Conservation (phyloP, 2,888 invertebrate species). For the Torymus auratus region DNA sequence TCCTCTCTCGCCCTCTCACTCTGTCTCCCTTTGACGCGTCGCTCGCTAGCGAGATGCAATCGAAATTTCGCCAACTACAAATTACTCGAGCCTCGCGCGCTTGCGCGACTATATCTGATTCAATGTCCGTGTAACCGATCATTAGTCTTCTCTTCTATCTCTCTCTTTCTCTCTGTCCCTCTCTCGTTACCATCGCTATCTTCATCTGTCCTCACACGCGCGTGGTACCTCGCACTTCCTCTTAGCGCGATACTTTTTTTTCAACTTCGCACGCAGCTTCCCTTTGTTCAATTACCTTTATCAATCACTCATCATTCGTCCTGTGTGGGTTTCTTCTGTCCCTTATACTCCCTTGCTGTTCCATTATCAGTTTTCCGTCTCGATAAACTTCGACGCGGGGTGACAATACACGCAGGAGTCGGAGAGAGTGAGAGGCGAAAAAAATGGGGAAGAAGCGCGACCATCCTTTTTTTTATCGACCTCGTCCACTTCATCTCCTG, state of each 20-base stretch:
- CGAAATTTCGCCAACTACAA: constrained; percentile 61
- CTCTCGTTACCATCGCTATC: too few relatives aligned
- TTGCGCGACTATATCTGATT: constrained; percentile 60
- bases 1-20: constrained; percentile 2
- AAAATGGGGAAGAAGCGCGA: constrained; percentile 14
- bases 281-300: constrained; percentile 42
- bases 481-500: constrained; percentile 11
- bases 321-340: constrained; percentile 36
- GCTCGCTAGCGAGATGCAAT: constrained; percentile 38
- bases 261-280: constrained; percentile 4
- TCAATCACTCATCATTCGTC: constrained; percentile 50
- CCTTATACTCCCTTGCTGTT: constrained; percentile 34
- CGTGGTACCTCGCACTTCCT: too few relatives aligned
- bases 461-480: constrained; percentile 23
- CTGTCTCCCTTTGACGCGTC: too few relatives aligned
- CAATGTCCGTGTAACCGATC: constrained; percentile 56
- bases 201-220: too few relatives aligned
- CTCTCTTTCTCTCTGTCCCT: not conserved
- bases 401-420: constrained; percentile 5
- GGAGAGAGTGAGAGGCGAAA: not conserved
- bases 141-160: constrained; percentile 55
- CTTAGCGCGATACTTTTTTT: constrained; percentile 10
- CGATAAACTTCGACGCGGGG: constrained; percentile 24
- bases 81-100: constrained; percentile 55
- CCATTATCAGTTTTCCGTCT: constrained; percentile 48